These are phyloP conservation scores for Tachypleus tridentatus DNA, from an alignment of 1,140 invertebrate genomes.

Conservation along the genomic window DNA sequence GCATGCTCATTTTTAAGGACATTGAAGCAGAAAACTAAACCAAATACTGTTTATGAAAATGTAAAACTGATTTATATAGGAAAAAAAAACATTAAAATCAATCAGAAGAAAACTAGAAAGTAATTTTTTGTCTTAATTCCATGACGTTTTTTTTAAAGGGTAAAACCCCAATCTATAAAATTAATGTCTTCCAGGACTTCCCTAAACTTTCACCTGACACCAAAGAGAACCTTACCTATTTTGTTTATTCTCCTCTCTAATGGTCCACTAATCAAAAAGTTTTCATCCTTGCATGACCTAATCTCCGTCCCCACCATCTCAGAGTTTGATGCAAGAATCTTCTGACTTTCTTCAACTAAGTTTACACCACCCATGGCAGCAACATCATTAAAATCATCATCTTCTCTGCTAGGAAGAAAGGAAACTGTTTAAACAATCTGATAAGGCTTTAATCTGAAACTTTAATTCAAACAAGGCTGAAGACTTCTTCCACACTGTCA, in stretches of 20 bases:
- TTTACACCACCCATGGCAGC: conserved; percentile 99
- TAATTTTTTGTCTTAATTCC: neutral
- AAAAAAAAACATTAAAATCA: too few species aligned
- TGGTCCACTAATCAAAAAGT: conserved; percentile 63
- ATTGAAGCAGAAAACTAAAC: too few species aligned
- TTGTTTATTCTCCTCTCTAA: conserved; percentile 65
- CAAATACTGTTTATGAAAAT: too few species aligned
- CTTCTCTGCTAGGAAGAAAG: conserved; percentile 42
- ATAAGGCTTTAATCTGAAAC: too few species aligned
- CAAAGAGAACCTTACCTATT: conserved; percentile 43
- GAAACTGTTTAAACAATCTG: too few species aligned
- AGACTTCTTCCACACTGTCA: too few species aligned
- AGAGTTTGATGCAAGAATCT: conserved; percentile 78
- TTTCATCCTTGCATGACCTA: conserved; percentile 88
- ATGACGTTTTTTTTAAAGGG: neutral
- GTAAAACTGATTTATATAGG: too few species aligned
- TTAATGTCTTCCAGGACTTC: too few species aligned
- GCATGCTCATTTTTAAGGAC: too few species aligned
- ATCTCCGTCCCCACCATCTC: conserved; percentile 94
- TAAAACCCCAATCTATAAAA: neutral
- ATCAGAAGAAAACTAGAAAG: too few species aligned
- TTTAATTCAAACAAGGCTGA: too few species aligned
- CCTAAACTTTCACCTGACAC: too few species aligned
- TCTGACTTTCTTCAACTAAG: conserved; percentile 86
- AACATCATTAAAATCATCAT: conserved; percentile 96